Evolutionary conservation across 2,888 invertebrate genomes (phyloP).

Genomic region (Thecophora atra): DNA sequence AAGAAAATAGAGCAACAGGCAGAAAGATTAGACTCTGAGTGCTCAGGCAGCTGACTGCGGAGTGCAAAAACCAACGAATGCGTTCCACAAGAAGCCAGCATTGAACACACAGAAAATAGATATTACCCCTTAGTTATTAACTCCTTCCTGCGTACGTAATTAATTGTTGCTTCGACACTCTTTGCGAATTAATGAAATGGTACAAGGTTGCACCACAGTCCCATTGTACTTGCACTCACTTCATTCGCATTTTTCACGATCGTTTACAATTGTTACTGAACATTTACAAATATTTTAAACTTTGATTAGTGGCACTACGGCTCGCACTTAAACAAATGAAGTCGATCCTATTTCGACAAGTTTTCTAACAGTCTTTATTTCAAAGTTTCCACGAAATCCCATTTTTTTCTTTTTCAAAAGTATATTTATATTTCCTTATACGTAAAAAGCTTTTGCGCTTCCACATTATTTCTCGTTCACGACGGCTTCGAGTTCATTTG

Average conservation of each 20-base stretch:
- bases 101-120: constrained; percentile 9
- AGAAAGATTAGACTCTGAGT: background rate
- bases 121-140: constrained; percentile 21
- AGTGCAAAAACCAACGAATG: constrained; percentile 16
- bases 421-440: no score
- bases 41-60: constrained; percentile 4
- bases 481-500: constrained; percentile 31
- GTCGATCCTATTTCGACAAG: no score
- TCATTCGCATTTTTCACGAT: background rate
- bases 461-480: constrained; percentile 23
- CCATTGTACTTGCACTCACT: no score
- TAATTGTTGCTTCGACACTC: background rate
- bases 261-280: no score
- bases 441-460: background rate
- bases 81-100: constrained; percentile 16
- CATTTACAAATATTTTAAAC: no score
- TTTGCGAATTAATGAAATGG: background rate
- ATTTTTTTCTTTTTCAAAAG: no score
- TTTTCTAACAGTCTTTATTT: no score
- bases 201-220: constrained; percentile 11
- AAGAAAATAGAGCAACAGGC: background rate
- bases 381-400: no score
- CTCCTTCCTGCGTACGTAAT: background rate
- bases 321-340: no score
- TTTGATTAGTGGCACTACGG: no score